Conservation (phyloP, 2,113 vertebrate species). For the Sylvia atricapilla region DNA sequence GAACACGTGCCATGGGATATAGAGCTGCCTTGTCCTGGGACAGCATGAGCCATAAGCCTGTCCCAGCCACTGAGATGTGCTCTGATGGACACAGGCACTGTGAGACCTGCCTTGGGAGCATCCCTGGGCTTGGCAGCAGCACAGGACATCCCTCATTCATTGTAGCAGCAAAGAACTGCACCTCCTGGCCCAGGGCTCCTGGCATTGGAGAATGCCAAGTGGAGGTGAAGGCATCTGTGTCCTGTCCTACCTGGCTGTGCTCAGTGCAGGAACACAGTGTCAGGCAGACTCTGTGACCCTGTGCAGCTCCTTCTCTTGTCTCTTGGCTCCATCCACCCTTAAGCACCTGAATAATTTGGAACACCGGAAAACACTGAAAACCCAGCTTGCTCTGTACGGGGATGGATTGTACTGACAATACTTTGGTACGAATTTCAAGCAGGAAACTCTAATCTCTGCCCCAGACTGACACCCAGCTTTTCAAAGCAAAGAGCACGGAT, state of each 20-base stretch:
- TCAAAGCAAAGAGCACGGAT: neutral
- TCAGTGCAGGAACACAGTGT: neutral
- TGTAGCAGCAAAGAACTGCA: neutral
- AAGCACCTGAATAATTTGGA: neutral
- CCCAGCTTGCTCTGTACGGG: neutral
- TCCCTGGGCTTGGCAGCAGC: neutral
- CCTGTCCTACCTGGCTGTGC: neutral
- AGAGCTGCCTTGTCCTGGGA: neutral
- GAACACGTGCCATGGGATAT: neutral
- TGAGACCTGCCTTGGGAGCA: rapidly evolving
- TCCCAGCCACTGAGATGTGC: neutral
- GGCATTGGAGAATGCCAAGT: neutral
- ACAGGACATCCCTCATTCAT: rapidly evolving
- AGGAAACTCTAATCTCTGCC: neutral
- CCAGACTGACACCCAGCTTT: neutral
- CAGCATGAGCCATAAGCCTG: rapidly evolving
- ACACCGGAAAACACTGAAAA: neutral
- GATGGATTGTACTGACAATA: neutral
- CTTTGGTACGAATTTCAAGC: neutral
- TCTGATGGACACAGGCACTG: rapidly evolving
- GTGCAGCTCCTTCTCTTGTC: neutral
- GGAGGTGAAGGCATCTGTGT: neutral
- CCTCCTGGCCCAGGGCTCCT: neutral
- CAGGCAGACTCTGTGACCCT: neutral
- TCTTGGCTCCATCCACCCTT: neutral